These are phyloP conservation scores for Pomatostomus ruficeps DNA, from an alignment of 2,113 vertebrate genomes.

Conservation along the genomic window DNA sequence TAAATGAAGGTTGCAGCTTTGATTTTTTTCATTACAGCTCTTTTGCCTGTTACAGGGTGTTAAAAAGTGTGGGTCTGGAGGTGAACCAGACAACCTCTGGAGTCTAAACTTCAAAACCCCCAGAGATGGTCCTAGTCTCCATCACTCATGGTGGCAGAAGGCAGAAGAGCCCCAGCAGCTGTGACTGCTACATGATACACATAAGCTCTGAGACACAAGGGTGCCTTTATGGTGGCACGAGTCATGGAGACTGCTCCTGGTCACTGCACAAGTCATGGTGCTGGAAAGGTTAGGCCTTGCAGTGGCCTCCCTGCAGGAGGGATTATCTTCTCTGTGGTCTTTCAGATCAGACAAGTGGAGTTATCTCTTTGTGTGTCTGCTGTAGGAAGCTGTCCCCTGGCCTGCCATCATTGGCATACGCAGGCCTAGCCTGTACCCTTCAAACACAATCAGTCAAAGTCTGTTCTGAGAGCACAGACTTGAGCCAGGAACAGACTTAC, in stretches of 20 bases:
- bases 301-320: background rate
- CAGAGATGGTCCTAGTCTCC: background rate
- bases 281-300: background rate
- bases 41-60: background rate
- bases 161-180: background rate
- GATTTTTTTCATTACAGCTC: background rate
- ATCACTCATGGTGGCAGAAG: background rate
- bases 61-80: background rate
- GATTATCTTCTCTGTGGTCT: background rate
- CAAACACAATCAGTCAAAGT: background rate
- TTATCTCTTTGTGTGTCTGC: background rate
- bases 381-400: background rate
- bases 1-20: background rate
- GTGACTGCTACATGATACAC: background rate
- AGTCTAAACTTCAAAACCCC: background rate
- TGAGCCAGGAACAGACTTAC: background rate
- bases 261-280: background rate
- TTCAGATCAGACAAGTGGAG: background rate
- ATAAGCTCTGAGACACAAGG: background rate
- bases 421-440: background rate
- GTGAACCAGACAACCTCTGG: background rate
- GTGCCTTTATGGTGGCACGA: background rate
- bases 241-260: background rate
- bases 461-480: background rate
- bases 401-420: fast-evolving